These are phyloP conservation scores for Myotis davidii DNA, from an alignment of 2,113 vertebrate species.

Conservation along the genomic window DNA sequence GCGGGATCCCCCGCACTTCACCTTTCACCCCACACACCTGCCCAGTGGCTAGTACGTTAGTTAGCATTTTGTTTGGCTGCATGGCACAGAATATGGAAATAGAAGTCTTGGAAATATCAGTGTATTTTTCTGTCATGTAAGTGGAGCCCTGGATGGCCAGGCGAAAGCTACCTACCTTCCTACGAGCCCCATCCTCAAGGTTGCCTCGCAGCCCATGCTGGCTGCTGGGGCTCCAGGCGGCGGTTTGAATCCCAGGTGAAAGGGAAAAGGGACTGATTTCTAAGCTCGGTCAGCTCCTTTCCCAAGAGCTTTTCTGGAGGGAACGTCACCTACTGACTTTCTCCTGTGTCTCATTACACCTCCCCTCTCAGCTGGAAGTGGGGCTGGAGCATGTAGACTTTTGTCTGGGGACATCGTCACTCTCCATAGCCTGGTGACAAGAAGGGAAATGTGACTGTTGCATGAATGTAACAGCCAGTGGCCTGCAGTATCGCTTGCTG, in stretches of 20 bases:
- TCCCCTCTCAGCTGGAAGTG: not conserved
- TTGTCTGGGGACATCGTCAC: not conserved
- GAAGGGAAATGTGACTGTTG: not conserved
- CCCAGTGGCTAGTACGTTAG: no score
- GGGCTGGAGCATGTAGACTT: not conserved
- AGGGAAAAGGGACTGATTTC: not conserved
- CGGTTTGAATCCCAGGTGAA: not conserved
- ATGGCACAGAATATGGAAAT: not conserved
- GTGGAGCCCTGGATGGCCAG: not conserved
- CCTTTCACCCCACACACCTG: not conserved
- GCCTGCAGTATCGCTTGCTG: accelerated
- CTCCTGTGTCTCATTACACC: not conserved
- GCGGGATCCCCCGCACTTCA: not conserved
- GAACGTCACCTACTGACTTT: not conserved
- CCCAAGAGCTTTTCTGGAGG: not conserved
- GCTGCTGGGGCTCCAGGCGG: not conserved
- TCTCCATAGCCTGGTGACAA: not conserved
- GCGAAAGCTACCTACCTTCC: not conserved
- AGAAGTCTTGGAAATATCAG: not conserved
- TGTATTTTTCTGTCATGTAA: not conserved
- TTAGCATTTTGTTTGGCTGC: not conserved
- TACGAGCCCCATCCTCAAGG: not conserved
- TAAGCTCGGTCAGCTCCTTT: not conserved
- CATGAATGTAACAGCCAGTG: not conserved
- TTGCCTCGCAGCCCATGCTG: not conserved